phyloP scores from a whole-genome alignment of 1,140 invertebrate genomes.

The Tenebrio molitor region DNA sequence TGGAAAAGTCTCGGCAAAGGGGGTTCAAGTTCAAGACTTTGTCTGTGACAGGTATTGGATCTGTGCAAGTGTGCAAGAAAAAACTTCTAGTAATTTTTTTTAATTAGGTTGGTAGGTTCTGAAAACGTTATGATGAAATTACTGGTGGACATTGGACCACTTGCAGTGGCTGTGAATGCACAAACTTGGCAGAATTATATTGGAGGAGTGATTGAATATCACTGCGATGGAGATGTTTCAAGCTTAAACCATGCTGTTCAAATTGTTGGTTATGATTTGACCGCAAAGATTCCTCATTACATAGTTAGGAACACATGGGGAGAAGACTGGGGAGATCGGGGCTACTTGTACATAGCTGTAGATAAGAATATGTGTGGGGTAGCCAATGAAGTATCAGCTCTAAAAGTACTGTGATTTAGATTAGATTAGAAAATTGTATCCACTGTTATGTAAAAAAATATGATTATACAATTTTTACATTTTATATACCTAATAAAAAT shows the following conservation, averaged over 20 bases:
- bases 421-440: no score
- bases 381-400: constrained; percentile 69
- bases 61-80: not conserved
- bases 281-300: constrained; percentile 82
- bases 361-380: constrained; percentile 85
- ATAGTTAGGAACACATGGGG: constrained; percentile 93
- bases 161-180: constrained; percentile 86
- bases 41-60: constrained; percentile 67
- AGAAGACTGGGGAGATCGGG: constrained; percentile 78
- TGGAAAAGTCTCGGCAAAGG: constrained; percentile 60
- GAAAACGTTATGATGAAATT: constrained; percentile 77
- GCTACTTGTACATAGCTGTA: constrained; percentile 84
- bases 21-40: constrained; percentile 64
- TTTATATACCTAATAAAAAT: no score
- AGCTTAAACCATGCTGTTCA: constrained; percentile 88
- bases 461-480: no score
- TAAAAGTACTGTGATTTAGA: constrained; percentile 50
- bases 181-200: constrained; percentile 90
- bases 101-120: constrained; percentile 73
- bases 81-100: constrained; percentile 40
- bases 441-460: no score
- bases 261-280: constrained; percentile 87
- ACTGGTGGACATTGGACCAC: constrained; percentile 80
- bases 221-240: constrained; percentile 76
- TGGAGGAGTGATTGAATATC: constrained; percentile 87